Evolutionary conservation across 2,113 vertebrate genomes (phyloP).

Genomic region (Rhipidura dahli): DNA sequence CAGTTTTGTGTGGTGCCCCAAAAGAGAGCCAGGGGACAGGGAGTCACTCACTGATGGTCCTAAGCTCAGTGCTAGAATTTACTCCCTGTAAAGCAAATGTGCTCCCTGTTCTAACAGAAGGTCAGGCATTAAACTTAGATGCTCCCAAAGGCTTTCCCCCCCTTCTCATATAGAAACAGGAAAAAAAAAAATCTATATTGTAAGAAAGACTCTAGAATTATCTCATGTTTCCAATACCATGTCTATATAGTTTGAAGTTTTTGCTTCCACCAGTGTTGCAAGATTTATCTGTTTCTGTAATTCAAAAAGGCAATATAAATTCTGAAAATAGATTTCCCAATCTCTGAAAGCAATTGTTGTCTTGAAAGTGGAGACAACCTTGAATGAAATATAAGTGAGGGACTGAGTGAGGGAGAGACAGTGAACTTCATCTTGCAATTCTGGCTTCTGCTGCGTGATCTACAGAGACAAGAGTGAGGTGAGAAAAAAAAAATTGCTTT

Average conservation of each 20-base stretch:
- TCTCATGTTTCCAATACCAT: neutral
- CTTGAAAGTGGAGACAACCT: constrained; percentile 8
- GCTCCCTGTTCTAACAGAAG: neutral
- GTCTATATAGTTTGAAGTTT: constrained; percentile 2
- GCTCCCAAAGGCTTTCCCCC: neutral
- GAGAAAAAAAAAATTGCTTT: constrained; percentile 9
- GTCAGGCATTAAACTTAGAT: neutral
- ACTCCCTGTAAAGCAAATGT: neutral
- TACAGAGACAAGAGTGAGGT: constrained; percentile 1
- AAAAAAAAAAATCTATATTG: neutral
- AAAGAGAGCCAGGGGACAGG: neutral
- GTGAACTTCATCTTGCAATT: neutral
- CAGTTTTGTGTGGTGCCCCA: neutral
- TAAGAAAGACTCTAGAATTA: neutral
- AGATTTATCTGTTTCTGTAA: constrained; percentile 35
- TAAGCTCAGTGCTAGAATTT: neutral
- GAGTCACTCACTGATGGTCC: neutral
- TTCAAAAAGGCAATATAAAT: constrained; percentile 45
- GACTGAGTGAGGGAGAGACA: neutral
- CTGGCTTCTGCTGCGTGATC: neutral
- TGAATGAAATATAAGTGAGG: constrained; percentile 33
- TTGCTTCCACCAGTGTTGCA: neutral
- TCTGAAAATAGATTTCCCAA: constrained; percentile 46
- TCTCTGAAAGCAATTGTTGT: constrained; percentile 36
- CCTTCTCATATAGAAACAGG: neutral